A percentile compares a stretch with the other conserved stretches of the same genome.
phyloP scores from a whole-genome alignment of 2,888 invertebrate genomes.

The Acutogordius australiensis region DNA sequence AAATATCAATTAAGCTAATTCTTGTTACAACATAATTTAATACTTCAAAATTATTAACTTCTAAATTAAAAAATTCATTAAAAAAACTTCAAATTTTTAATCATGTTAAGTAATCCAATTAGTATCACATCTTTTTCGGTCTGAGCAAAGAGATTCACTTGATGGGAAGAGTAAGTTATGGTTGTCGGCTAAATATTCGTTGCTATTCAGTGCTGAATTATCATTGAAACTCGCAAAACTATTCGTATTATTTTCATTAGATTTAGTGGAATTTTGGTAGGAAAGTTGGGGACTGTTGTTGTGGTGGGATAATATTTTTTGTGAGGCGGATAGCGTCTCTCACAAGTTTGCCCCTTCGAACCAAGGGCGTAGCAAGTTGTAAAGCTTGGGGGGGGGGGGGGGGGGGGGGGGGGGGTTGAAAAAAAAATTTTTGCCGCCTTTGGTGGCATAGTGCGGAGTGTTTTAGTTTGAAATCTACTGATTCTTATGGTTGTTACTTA shows the following conservation, averaged over 20 bases:
- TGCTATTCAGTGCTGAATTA: too few species aligned
- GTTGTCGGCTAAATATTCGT: neutral
- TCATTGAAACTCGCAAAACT: neutral
- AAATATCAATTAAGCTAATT: neutral
- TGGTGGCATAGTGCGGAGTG: too few species aligned
- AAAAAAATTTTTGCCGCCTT: too few species aligned
- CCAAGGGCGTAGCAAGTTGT: too few species aligned
- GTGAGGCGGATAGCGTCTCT: neutral
- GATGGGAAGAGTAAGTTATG: neutral
- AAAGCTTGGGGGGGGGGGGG: too few species aligned
- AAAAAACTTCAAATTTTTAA: neutral
- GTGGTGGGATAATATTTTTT: neutral
- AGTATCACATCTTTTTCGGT: neutral
- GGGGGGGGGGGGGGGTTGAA: too few species aligned
- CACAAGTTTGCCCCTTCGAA: neutral
- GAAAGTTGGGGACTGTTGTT: too few species aligned
- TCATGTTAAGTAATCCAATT: neutral
- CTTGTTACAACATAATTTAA: too few species aligned
- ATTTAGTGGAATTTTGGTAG: too few species aligned
- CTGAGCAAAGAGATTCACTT: neutral
- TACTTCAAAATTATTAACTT: neutral
- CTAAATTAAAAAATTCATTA: neutral
- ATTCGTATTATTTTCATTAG: too few species aligned
- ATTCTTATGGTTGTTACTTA: too few species aligned
- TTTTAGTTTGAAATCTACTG: too few species aligned